Conservation (phyloP, 2,888 invertebrate genomes). For the Fragum fragum region DNA sequence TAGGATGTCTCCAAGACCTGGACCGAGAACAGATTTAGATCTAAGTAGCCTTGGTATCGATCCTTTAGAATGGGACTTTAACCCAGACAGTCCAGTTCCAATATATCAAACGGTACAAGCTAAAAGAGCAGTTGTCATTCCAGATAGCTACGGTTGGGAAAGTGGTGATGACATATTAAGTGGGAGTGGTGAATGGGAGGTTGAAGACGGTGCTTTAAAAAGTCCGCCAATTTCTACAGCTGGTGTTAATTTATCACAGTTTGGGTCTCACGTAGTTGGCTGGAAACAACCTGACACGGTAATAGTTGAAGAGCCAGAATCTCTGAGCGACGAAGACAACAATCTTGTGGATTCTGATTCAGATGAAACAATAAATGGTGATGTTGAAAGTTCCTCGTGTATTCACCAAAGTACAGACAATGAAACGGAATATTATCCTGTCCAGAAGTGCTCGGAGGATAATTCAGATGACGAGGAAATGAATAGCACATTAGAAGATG, state of each 20-base stretch:
- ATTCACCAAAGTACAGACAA: no score
- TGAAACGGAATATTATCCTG: neutral
- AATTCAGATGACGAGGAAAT: neutral
- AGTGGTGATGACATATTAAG: slow-evolving; percentile 61
- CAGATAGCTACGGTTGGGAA: slow-evolving; percentile 62
- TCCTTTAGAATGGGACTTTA: slow-evolving; percentile 36
- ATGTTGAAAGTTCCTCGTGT: neutral
- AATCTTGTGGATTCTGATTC: neutral
- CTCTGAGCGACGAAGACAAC: slow-evolving; percentile 21
- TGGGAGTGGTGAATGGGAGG: slow-evolving; percentile 41
- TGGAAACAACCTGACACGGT: slow-evolving; percentile 54
- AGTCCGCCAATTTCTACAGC: slow-evolving; percentile 57
- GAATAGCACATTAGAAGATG: neutral
- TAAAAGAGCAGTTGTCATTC: slow-evolving; percentile 43
- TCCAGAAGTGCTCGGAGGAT: neutral
- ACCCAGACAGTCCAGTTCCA: slow-evolving; percentile 50
- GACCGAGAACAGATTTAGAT: slow-evolving; percentile 51
- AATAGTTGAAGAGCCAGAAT: slow-evolving; percentile 55
- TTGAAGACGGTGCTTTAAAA: slow-evolving; percentile 46
- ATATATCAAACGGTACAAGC: slow-evolving; percentile 55
- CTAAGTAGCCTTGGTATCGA: slow-evolving; percentile 47
- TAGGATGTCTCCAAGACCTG: slow-evolving; percentile 59
- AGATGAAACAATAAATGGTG: slow-evolving; percentile 31
- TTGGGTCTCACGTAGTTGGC: slow-evolving; percentile 47
- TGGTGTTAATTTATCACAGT: slow-evolving; percentile 40